Percentiles rank a stretch among this genome's conserved stretches.
Evolutionary conservation across 1,140 invertebrate species (phyloP).

Genomic region (Homarus americanus): DNA sequence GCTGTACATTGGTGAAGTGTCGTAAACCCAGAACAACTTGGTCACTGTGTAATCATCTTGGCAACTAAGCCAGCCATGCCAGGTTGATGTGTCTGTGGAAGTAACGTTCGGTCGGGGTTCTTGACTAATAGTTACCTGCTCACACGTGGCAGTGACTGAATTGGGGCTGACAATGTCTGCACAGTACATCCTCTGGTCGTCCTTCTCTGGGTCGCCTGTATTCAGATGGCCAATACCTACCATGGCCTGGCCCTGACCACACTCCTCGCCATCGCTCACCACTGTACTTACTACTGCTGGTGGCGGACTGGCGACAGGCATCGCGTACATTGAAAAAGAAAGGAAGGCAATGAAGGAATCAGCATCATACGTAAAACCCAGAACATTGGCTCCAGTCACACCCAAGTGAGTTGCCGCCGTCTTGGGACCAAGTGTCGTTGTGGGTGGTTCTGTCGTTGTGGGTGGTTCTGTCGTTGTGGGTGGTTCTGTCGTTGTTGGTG

Average conservation of each 20-base stretch:
- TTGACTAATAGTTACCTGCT: background rate
- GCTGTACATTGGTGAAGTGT: background rate
- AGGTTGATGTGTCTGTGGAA: background rate
- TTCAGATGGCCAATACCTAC: background rate
- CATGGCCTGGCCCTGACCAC: background rate
- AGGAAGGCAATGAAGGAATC: background rate
- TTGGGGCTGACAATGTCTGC: background rate
- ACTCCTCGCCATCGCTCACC: background rate
- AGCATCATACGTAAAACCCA: background rate
- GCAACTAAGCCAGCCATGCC: background rate
- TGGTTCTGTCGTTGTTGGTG: no score
- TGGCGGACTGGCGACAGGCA: background rate
- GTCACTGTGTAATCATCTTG: background rate
- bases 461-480: background rate
- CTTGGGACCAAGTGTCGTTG: background rate
- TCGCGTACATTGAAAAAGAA: background rate
- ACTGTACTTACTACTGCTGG: background rate
- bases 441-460: background rate
- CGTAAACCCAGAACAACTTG: background rate
- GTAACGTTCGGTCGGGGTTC: background rate
- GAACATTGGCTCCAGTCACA: background rate
- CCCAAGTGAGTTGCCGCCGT: background rate
- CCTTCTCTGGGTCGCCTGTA: background rate
- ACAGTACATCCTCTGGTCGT: slow-evolving; percentile 27
- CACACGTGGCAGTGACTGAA: background rate